These are phyloP conservation scores for Micromys minutus DNA, from an alignment of 2,113 vertebrate species.

Conservation along the genomic window DNA sequence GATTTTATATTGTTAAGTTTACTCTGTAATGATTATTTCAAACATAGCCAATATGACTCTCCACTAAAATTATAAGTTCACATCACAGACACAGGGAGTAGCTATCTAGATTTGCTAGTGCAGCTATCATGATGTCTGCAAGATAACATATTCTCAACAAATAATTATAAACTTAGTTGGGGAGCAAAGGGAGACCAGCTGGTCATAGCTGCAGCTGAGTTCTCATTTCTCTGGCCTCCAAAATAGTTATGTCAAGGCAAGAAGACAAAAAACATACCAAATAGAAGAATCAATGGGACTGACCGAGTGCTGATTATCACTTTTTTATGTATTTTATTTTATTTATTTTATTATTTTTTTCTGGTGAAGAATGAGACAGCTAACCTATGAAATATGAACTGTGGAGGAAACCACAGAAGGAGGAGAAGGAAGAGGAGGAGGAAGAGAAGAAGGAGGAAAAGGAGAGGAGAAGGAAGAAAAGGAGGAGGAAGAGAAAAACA, in stretches of 20 bases:
- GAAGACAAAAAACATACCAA: not conserved
- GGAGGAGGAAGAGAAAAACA: rapidly evolving
- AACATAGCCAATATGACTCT: not conserved
- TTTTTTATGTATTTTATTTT: too few relatives aligned
- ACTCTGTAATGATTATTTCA: constrained; percentile 46
- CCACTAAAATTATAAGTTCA: not conserved
- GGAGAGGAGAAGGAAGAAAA: rapidly evolving
- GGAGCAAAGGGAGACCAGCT: not conserved
- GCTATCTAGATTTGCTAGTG: not conserved
- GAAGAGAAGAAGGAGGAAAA: not conserved
- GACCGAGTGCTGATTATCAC: not conserved
- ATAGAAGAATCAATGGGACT: not conserved
- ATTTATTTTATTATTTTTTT: too few relatives aligned
- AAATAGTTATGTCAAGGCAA: not conserved
- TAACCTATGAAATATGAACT: not conserved
- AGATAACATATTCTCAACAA: constrained; percentile 29
- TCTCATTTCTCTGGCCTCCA: not conserved
- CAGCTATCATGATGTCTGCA: not conserved
- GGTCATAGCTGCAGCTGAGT: not conserved
- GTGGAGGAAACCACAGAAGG: not conserved
- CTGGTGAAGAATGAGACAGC: not conserved
- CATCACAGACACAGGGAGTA: not conserved
- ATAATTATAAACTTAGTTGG: constrained; percentile 21
- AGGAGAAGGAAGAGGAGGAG: not conserved
- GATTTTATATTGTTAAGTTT: constrained; percentile 15